Evolutionary conservation across 2,797 vertebrate species (phyloP).

Genomic region (Syndactyla subalaris): DNA sequence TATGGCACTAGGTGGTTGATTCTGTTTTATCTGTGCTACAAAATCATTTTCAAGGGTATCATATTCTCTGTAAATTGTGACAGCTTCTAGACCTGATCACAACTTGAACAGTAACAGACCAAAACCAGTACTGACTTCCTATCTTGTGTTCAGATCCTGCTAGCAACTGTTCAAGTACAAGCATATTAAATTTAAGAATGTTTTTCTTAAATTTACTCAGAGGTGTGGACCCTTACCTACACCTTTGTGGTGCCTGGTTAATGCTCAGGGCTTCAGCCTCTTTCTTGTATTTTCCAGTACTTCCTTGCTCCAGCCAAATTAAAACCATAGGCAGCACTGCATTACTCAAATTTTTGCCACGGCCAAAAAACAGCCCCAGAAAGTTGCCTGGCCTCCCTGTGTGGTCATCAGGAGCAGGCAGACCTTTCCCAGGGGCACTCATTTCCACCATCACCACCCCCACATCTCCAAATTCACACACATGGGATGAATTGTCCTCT

Average conservation of each 20-base stretch:
- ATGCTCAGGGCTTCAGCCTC: not conserved
- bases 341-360: not conserved
- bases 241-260: not conserved
- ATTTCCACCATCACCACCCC: not conserved
- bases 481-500: not conserved
- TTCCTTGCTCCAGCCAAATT: not conserved
- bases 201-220: not conserved
- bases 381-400: not conserved
- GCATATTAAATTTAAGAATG: not conserved
- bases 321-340: not conserved
- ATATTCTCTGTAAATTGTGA: not conserved
- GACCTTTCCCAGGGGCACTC: not conserved
- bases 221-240: not conserved
- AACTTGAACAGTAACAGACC: not conserved
- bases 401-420: not conserved
- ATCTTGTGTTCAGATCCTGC: not conserved
- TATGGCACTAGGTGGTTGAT: conserved; percentile 34
- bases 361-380: not conserved
- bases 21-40: conserved; percentile 36
- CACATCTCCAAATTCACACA: not conserved
- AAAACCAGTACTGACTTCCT: not conserved
- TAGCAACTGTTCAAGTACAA: not conserved
- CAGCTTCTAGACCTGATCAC: conserved; percentile 5
- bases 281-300: not conserved
- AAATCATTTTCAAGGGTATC: not conserved